Conservation (phyloP, 2,113 vertebrate genomes). For the Catharus minimus region DNA sequence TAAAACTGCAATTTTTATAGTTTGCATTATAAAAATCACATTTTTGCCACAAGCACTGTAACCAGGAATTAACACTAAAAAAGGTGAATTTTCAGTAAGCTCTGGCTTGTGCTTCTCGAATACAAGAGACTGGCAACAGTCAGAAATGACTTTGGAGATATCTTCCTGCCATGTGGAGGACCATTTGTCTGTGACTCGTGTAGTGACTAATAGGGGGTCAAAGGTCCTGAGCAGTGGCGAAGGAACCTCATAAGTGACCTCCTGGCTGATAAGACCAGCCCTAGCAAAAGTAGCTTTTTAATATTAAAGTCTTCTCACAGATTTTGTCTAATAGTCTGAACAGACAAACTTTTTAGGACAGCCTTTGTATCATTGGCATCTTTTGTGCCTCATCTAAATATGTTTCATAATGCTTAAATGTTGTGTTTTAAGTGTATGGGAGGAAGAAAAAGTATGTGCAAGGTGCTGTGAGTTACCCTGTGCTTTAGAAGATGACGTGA, state of each 20-base stretch:
- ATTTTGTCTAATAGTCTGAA: background rate
- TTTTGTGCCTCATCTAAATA: background rate
- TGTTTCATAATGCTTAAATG: background rate
- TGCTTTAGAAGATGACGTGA: background rate
- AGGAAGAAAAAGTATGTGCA: background rate
- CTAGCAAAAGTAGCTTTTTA: background rate
- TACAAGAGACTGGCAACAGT: background rate
- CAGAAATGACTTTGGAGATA: background rate
- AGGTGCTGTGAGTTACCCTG: background rate
- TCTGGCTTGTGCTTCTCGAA: background rate
- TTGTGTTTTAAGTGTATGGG: background rate
- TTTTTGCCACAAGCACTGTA: background rate
- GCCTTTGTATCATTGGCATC: background rate
- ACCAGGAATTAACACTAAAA: background rate
- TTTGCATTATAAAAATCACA: background rate
- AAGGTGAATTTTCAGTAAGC: background rate
- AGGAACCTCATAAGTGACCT: background rate
- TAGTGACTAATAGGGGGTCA: background rate
- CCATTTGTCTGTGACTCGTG: background rate
- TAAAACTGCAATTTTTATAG: background rate
- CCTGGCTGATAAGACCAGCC: background rate
- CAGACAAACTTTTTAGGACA: background rate
- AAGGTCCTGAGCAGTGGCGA: background rate
- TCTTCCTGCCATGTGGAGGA: background rate
- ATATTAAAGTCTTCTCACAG: background rate